A percentile compares a stretch with the other conserved stretches of the same genome.
phyloP scores from a whole-genome alignment of 2,113 vertebrate genomes.

The Tychaedon coryphoeus region DNA sequence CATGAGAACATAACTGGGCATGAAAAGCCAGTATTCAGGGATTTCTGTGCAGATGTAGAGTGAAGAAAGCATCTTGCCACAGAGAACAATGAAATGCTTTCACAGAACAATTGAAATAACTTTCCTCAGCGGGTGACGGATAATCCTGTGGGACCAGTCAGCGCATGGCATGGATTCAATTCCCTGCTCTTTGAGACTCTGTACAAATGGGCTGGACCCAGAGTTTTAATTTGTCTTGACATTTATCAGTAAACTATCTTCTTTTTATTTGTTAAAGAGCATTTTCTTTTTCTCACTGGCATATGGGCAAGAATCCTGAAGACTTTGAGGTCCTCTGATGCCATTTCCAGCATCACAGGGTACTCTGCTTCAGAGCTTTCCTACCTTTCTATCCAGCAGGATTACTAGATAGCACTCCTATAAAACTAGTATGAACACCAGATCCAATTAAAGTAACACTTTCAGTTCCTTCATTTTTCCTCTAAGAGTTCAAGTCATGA shows the following conservation, averaged over 20 bases:
- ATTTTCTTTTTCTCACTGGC: neutral
- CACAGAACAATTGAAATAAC: neutral
- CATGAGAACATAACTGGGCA: neutral
- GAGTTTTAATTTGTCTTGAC: neutral
- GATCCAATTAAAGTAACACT: neutral
- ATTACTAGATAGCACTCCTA: neutral
- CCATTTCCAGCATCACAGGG: neutral
- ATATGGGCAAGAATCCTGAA: neutral
- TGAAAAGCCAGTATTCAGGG: neutral
- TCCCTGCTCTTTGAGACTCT: neutral
- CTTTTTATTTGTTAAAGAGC: neutral
- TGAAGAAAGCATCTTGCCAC: slow-evolving; percentile 30
- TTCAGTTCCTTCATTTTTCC: neutral
- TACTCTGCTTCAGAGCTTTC: neutral
- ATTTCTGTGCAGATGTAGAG: neutral
- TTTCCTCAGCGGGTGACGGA: neutral
- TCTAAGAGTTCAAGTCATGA: neutral
- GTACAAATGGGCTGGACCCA: neutral
- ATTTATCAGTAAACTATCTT: neutral
- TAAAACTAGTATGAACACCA: neutral
- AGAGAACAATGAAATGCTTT: slow-evolving; percentile 24
- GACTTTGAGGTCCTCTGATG: neutral
- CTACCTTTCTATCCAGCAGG: neutral
- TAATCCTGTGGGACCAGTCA: neutral
- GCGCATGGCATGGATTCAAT: neutral